A percentile compares a stretch with the other conserved stretches of the same genome.
Conservation (phyloP, 1,140 invertebrate species). For the Saccostrea echinata region DNA sequence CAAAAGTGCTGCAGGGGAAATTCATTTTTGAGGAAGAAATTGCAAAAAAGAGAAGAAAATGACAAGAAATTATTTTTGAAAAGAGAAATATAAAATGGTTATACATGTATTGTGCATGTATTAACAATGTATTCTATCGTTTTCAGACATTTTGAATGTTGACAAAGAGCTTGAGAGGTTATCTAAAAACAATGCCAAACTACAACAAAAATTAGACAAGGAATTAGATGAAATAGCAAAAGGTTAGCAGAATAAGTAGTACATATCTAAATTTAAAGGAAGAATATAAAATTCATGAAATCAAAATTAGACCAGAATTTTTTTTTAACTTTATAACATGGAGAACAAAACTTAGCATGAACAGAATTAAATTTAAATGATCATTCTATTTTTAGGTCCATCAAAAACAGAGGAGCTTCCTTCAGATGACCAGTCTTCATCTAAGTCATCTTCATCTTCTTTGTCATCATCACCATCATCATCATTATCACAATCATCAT, state of each 20-base stretch:
- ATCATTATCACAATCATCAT: not conserved
- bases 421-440: not conserved
- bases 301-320: not conserved
- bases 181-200: not conserved
- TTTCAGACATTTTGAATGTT: constrained; percentile 44
- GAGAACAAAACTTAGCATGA: not conserved
- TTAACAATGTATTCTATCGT: not conserved
- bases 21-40: too few relatives aligned
- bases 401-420: not conserved
- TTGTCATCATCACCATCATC: not conserved
- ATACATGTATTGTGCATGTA: not conserved
- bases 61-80: too few relatives aligned
- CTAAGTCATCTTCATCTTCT: not conserved
- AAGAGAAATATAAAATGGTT: not conserved
- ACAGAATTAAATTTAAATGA: not conserved
- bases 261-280: not conserved
- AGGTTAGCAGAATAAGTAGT: not conserved
- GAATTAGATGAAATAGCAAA: constrained; percentile 20
- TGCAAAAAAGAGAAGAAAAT: too few relatives aligned
- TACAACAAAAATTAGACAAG: not conserved
- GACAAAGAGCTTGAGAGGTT: constrained; percentile 42
- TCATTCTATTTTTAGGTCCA: not conserved
- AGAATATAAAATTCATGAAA: not conserved
- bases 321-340: not conserved
- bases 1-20: too few relatives aligned